Evolutionary conservation across 2,888 invertebrate genomes (phyloP).

Genomic region (Drosophila yooni): DNA sequence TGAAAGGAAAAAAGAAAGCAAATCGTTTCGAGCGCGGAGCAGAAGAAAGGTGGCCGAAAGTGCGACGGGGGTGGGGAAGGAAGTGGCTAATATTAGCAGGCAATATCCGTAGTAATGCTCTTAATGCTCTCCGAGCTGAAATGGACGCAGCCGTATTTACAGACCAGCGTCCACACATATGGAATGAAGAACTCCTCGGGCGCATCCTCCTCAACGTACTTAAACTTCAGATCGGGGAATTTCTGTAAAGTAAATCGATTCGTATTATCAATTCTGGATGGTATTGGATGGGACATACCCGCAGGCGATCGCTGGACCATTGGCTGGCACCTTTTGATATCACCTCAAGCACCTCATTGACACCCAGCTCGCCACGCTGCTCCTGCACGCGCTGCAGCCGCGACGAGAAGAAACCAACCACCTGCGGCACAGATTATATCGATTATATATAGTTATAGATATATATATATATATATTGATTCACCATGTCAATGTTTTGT

Average conservation of each 20-base stretch:
- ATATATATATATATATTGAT: not conserved
- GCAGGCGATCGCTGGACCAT: conserved; percentile 97
- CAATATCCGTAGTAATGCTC: conserved; percentile 83
- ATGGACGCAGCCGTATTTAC: conserved; percentile 86
- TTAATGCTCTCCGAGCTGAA: conserved; percentile 85
- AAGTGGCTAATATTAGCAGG: conserved; percentile 82
- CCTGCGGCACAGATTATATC: conserved; percentile 82
- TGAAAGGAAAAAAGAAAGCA: conserved; percentile 33
- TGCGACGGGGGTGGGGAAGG: not conserved
- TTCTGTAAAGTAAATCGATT: conserved; percentile 88
- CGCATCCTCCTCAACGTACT: conserved; percentile 99
- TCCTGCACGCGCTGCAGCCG: conserved; percentile 88
- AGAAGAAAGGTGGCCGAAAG: conserved; percentile 34
- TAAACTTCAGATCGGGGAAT: conserved; percentile 99
- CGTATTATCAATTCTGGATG: not conserved
- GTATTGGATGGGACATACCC: conserved; percentile 87
- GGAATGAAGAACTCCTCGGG: conserved; percentile 99
- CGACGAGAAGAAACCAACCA: conserved; percentile 88
- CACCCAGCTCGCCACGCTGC: conserved; percentile 91
- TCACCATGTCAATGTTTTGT: conserved; percentile 96
- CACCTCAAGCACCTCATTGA: conserved; percentile 93
- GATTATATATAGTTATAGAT: not conserved
- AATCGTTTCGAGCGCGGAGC: conserved; percentile 22
- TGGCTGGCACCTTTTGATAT: conserved; percentile 96
- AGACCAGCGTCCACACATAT: conserved; percentile 98